Conservation (phyloP, 2,113 vertebrate species). For the Nestor notabilis region DNA sequence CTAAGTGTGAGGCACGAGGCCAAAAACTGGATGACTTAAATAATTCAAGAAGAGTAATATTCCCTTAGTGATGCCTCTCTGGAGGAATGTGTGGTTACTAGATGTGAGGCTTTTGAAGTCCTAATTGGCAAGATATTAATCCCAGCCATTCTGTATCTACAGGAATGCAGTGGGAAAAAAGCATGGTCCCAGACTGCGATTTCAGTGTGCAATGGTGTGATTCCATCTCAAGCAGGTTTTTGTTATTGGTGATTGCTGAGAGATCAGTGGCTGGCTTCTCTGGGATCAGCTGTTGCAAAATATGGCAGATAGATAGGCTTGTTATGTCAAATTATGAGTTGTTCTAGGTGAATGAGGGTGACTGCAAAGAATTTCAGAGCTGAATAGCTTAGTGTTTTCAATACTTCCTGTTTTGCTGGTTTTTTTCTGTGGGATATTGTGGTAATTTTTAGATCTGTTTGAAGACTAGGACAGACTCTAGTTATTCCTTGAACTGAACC, state of each 20-base stretch:
- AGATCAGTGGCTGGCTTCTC: background rate
- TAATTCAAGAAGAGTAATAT: conserved; percentile 26
- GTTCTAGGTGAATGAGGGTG: background rate
- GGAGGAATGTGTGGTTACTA: background rate
- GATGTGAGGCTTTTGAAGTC: background rate
- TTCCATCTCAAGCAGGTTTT: background rate
- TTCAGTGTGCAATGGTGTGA: background rate
- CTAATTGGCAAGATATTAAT: conserved; percentile 16
- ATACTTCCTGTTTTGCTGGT: background rate
- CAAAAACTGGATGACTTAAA: conserved; percentile 21
- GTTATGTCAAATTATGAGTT: background rate
- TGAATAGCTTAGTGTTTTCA: background rate
- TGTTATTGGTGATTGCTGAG: background rate
- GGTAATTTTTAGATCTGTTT: background rate
- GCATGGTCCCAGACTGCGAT: background rate
- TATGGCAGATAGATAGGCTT: background rate
- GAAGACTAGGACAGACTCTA: background rate
- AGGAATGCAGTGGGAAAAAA: background rate
- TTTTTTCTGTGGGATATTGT: background rate
- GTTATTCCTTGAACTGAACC: background rate
- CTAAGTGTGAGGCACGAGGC: background rate
- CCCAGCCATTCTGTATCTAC: background rate
- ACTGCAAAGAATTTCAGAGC: background rate
- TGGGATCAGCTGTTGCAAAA: background rate
- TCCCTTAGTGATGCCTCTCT: background rate